Evolutionary conservation across 2,113 vertebrate species (phyloP).

Genomic region (Arizona elegans): DNA sequence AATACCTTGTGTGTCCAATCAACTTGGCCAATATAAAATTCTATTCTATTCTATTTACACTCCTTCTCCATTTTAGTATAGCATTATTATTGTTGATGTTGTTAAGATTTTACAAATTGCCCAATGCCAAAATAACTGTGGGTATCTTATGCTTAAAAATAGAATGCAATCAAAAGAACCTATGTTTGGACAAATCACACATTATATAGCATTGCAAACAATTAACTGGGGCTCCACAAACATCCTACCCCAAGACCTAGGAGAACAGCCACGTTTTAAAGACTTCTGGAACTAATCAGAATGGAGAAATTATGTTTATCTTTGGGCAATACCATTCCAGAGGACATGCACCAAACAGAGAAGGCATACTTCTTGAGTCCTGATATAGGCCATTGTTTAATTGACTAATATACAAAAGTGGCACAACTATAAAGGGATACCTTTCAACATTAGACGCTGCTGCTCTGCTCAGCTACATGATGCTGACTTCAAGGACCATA

Average conservation of each 20-base stretch:
- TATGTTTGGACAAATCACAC: background rate
- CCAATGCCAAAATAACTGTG: background rate
- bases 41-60: background rate
- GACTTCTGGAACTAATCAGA: background rate
- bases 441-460: background rate
- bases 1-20: too few relatives aligned
- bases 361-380: background rate
- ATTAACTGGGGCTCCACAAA: background rate
- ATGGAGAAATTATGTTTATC: background rate
- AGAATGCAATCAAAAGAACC: background rate
- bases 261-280: background rate
- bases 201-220: background rate
- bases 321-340: background rate
- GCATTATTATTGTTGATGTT: background rate
- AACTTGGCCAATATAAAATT: too few relatives aligned
- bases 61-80: background rate
- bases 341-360: background rate
- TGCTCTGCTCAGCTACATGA: background rate
- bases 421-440: background rate
- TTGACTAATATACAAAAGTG: background rate
- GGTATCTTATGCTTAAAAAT: background rate
- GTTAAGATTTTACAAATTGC: background rate
- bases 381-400: background rate
- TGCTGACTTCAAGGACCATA: background rate
- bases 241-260: background rate